These are phyloP conservation scores for Drosophila tanythrix DNA, from an alignment of 2,888 invertebrate species.

Conservation along the genomic window DNA sequence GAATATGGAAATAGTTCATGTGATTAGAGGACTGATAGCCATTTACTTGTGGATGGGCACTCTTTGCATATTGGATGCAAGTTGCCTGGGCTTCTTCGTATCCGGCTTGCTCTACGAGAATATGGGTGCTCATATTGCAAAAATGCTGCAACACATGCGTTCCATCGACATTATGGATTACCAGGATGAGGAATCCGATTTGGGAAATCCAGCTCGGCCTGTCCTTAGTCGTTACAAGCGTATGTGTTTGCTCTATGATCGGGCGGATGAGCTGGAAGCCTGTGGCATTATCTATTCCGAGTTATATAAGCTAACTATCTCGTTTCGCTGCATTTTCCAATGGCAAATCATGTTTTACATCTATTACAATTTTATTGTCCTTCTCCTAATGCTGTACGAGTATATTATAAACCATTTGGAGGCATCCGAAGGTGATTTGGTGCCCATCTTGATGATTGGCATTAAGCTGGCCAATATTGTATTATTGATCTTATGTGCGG, in stretches of 20 bases:
- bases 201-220: neutral
- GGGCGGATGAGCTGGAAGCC: constrained; percentile 73
- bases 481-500: constrained; percentile 71
- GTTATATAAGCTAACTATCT: constrained; percentile 62
- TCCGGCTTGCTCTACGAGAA: constrained; percentile 69
- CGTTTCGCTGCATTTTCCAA: constrained; percentile 71
- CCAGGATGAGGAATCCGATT: constrained; percentile 14
- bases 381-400: constrained; percentile 73
- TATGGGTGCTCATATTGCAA: constrained; percentile 59
- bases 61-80: constrained; percentile 69
- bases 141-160: constrained; percentile 62
- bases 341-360: constrained; percentile 78
- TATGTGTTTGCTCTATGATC: constrained; percentile 73
- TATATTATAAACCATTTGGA: constrained; percentile 62
- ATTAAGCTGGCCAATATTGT: constrained; percentile 68
- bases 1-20: neutral
- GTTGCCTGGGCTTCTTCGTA: constrained; percentile 74
- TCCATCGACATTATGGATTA: constrained; percentile 52
- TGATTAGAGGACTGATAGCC: constrained; percentile 38
- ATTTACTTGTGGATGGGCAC: constrained; percentile 76
- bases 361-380: constrained; percentile 73
- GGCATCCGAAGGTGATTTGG: constrained; percentile 37
- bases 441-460: constrained; percentile 49
- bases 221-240: constrained; percentile 56
- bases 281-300: constrained; percentile 67